These are phyloP conservation scores for Poeciliopsis paucimaculata DNA, from an alignment of 2,797 vertebrate genomes.

Conservation along the genomic window DNA sequence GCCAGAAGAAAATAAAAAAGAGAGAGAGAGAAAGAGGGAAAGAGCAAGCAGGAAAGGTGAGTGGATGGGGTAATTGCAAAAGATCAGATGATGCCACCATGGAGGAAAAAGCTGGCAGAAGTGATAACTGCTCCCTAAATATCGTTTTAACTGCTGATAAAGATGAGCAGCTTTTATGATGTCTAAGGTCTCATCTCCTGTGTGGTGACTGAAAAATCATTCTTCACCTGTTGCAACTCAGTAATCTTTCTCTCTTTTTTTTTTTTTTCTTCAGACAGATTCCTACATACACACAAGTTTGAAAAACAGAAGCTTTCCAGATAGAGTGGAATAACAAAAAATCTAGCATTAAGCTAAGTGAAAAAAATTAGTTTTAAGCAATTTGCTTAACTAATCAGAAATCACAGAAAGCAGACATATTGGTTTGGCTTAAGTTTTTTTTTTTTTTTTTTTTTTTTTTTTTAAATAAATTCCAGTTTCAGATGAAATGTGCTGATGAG, in stretches of 20 bases:
- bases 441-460: conserved; percentile 59
- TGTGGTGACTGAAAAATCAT: conserved; percentile 47
- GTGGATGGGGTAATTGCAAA: conserved; percentile 30
- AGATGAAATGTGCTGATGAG: conserved; percentile 64
- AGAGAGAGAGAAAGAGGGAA: background rate
- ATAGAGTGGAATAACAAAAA: conserved; percentile 2
- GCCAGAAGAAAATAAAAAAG: background rate
- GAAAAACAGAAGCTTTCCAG: conserved; percentile 15
- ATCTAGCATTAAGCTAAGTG: background rate
- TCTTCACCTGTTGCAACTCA: conserved; percentile 53
- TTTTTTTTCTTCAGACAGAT: background rate
- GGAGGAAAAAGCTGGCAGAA: conserved; percentile 8
- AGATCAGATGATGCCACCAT: conserved; percentile 22
- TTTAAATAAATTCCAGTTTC: conserved; percentile 47
- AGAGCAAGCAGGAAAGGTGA: conserved; percentile 28
- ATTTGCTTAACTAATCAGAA: conserved; percentile 64
- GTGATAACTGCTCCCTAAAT: conserved; percentile 37
- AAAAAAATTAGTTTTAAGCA: background rate
- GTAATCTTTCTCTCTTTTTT: background rate
- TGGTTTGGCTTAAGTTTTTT: conserved; percentile 54
- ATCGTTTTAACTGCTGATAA: conserved; percentile 38
- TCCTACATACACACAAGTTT: conserved; percentile 9
- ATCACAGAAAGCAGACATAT: conserved; percentile 51
- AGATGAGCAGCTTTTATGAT: conserved; percentile 53
- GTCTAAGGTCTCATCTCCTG: conserved; percentile 48